phyloP scores from a whole-genome alignment of 2,113 vertebrate genomes.

The Chinchilla lanigera region DNA sequence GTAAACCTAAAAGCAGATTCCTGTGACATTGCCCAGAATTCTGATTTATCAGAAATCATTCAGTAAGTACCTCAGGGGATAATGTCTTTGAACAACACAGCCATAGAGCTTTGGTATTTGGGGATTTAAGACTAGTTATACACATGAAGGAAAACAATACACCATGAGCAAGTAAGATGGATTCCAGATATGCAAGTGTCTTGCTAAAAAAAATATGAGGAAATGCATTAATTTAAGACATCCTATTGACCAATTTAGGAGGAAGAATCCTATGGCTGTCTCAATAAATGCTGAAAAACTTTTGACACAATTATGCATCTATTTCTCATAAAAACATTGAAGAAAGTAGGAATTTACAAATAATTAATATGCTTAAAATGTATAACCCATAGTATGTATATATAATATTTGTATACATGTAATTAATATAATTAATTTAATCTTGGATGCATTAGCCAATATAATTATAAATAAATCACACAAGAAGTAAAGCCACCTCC shows the following conservation, averaged over 20 bases:
- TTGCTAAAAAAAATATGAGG: neutral
- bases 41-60: neutral
- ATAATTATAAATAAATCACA: neutral
- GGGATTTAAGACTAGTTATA: neutral
- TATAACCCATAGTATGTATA: neutral
- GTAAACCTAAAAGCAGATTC: neutral
- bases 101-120: neutral
- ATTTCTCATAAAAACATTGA: neutral
- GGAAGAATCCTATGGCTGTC: neutral
- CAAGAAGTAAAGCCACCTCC: neutral
- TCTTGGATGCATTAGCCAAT: neutral
- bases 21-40: neutral
- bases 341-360: neutral
- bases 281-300: neutral
- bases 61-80: neutral
- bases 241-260: neutral
- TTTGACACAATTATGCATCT: neutral
- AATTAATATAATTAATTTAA: neutral
- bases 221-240: neutral
- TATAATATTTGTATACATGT: neutral
- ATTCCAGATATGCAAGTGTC: neutral
- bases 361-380: neutral
- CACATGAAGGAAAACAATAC: conserved; percentile 16
- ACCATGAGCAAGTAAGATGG: neutral
- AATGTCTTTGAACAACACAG: neutral